Base-by-base conservation (phyloP, 2,888 invertebrate species). In the Drosophila nigricruria region DNA sequence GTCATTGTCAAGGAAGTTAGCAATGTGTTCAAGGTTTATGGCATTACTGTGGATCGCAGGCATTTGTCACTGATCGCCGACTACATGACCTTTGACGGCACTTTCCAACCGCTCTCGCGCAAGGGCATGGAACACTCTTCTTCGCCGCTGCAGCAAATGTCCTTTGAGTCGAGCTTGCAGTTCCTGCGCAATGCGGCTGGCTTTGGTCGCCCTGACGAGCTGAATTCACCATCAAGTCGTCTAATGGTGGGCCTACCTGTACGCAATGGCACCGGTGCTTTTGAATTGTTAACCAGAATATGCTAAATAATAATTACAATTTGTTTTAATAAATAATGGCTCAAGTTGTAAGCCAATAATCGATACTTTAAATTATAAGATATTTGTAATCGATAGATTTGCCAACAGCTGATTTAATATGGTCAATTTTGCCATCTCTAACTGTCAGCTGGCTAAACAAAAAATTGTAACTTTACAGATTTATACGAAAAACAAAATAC, bases 141-240 rank as follows among this genome's bases (percentile, higher is more conserved):
- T 0, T 99, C 99, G 0, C 98, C 99, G 0, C 93, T 99, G 20
- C 99, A 99, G 92, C 98, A 99, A 93, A 99, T 99, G 97, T 98
- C 97, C 1, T 99, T 99, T 91, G 99, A 99, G 92, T 97, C 98
- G 1, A 96, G 98, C 4, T 93, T 98, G 71, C 95, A 95, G 78
- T 99, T 98, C 92, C 93, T 99, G 75, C 95, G 95, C 62, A 96
- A 98, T 0, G 95, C 96, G 0, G 92, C 96, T 5, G 86, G 92
- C 3, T 82, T 83, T 9, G 92, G 96, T 1, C 95, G 95, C 88
- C 93, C 92, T 38, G 99, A 99, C 92, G 93, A 94, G 73, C 93
- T 99, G 23, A 93, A 94, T 34, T 97, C 97, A 16, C 97, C 98
- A 0, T 98, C 98, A 0, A 96, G 97, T 88, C 95, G 97, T 72